Base-by-base conservation (phyloP, 2,113 vertebrate genomes). In the Abramis brama region DNA sequence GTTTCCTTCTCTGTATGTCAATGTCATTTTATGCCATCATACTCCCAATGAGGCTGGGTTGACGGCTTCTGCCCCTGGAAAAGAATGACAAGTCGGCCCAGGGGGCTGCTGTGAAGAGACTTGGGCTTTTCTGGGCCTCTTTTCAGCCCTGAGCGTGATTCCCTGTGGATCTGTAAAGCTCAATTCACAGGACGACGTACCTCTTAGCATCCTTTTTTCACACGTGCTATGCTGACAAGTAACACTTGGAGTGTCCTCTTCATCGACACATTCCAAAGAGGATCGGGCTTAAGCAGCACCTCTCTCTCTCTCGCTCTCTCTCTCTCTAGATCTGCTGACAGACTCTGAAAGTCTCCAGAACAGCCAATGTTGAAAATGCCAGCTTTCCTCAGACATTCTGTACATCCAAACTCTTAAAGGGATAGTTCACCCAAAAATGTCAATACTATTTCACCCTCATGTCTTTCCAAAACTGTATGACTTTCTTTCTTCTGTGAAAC, bases 251-350 rank as follows among this genome's bases (percentile, higher is more conserved):
- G 93, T 90, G 90, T 93, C 94, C 94, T 89, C 94, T 95, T 96
- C 95, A 95, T 92, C 79, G 52, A 95, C 96, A 97, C 94, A 52
- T 96, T 95, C 80, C 87, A 68, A 86, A 89, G 84, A 92, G 94
- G 89, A 92, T 79, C 90, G 90, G 93, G 90, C 91, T 91, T 9
- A 57, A 85, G 83, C 79, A 75, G 74, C 87, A 76, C 91, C 93
- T 85, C 64, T 84, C 86, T 87, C 80, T 81, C 85, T 50, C 47
- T 52, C 50, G 17, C 47, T 50, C 47, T 15, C 50, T 52, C 43
- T 43, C 43, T 43, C 50, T 17, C 15, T 74, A 68, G 62, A 62
- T 80, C 81, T 76, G 52, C 82, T 89, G 87, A 86, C 82, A 87
- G 90, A 89, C 47, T 39, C 55, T 91, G 90, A 84, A 91, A 91